These are phyloP conservation scores for Liopterus haemorrhoidalis DNA, from an alignment of 2,888 invertebrate genomes.

Conservation along the genomic window DNA sequence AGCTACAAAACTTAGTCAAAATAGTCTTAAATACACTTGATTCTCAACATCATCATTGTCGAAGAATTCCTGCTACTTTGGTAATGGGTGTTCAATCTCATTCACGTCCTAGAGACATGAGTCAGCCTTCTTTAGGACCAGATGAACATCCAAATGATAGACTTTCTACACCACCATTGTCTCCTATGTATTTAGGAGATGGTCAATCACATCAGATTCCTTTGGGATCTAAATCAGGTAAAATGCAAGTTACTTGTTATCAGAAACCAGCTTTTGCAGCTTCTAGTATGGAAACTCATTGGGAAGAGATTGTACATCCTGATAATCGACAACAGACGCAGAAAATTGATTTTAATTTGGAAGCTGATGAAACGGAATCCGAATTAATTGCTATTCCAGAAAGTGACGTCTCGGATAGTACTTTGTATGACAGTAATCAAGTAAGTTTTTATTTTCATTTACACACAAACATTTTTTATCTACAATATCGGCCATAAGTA, in stretches of 20 bases:
- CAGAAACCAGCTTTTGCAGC: constrained; percentile 44
- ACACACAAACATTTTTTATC: background rate
- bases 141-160: constrained; percentile 55
- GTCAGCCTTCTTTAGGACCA: constrained; percentile 68
- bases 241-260: constrained; percentile 42
- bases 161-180: constrained; percentile 53
- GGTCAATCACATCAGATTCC: constrained; percentile 48
- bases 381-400: constrained; percentile 86
- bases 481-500: too few relatives aligned
- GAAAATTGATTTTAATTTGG: constrained; percentile 48
- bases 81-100: constrained; percentile 72
- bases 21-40: constrained; percentile 90
- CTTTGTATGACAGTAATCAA: constrained; percentile 65
- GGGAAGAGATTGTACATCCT: constrained; percentile 58
- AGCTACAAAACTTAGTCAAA: constrained; percentile 74
- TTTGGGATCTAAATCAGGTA: constrained; percentile 43
- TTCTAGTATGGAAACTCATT: constrained; percentile 60
- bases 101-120: constrained; percentile 68
- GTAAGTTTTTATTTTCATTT: constrained; percentile 17
- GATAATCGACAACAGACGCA: constrained; percentile 36
- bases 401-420: constrained; percentile 81
- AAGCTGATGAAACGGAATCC: constrained; percentile 81
- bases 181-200: constrained; percentile 57
- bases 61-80: constrained; percentile 73
- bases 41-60: constrained; percentile 86